Conservation (phyloP, 2,113 vertebrate genomes). For the Apodemus sylvaticus region DNA sequence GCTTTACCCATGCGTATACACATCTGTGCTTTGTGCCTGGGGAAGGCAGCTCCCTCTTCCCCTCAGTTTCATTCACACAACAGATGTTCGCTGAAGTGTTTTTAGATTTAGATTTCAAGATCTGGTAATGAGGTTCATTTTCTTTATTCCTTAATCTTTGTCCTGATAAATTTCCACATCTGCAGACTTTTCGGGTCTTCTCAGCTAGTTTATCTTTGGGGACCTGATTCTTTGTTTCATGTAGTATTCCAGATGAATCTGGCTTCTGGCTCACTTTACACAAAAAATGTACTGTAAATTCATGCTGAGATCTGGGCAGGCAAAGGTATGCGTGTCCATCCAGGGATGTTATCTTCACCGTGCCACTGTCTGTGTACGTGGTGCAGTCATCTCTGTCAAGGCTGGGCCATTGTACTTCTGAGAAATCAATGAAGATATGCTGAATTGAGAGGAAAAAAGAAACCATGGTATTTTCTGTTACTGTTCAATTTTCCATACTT, state of each 20-base stretch:
- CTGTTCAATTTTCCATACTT: background rate
- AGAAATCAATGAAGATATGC: conserved; percentile 83
- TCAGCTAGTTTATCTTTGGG: conserved; percentile 7
- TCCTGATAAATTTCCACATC: conserved; percentile 13
- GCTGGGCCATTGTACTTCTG: conserved; percentile 88
- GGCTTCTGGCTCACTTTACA: conserved; percentile 88
- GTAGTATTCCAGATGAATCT: background rate
- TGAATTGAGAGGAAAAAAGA: conserved; percentile 70
- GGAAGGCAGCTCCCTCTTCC: background rate
- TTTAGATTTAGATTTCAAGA: background rate
- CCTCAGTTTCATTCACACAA: background rate
- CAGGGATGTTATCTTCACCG: conserved; percentile 86
- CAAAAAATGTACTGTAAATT: conserved; percentile 90
- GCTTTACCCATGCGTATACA: conserved; percentile 87
- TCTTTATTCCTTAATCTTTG: conserved; percentile 41
- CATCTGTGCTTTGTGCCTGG: conserved; percentile 55
- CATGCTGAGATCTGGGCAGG: conserved; percentile 87
- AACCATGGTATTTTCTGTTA: conserved; percentile 20
- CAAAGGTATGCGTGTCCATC: conserved; percentile 87
- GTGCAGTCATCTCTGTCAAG: conserved; percentile 42
- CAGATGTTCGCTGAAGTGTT: conserved; percentile 24
- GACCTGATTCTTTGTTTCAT: conserved; percentile 46
- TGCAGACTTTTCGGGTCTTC: conserved; percentile 52
- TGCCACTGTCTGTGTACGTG: conserved; percentile 74
- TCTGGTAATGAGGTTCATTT: background rate